Base-by-base conservation (phyloP, 2,113 vertebrate genomes). In the Lagenorhynchus albirostris region DNA sequence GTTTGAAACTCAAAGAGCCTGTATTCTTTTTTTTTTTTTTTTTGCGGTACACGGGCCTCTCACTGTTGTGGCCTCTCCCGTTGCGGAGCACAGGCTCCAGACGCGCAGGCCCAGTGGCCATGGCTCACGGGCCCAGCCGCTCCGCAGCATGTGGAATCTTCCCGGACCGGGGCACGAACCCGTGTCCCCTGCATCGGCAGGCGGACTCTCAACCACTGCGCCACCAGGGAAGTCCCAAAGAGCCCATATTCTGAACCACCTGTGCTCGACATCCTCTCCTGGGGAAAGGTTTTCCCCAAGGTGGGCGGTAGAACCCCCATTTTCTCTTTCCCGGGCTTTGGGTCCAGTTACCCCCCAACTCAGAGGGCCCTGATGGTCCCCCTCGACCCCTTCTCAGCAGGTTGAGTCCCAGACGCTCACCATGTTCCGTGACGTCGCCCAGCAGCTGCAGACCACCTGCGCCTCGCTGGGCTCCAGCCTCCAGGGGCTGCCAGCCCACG, bases 401-500 rank as follows among this genome's bases (percentile, higher is more conserved):
- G 98, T 99, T 0, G 98, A 99, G 96, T 96, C 97, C 6, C 97
- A 38, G 38, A 98, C 98, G 0, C 97, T 99, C 4, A 91, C 98
- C 68, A 99, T 99, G 99, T 98, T 99, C 21, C 98, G 97, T 0
- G 98, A 98, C 74, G 81, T 99, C 41, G 99, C 99, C 2, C 98
- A 98, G 87, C 99, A 99, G 98, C 98, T 99, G 23, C 99, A 97
- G 8, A 97, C 98, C 0, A 98, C 98, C 0, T 99, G 98, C 25
- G 95, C 96, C 38, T 98, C 96, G 0, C 99, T 99, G 85, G 99
- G 98, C n/a, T 97, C 98, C 91, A 99, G 99, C 60, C 98, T 99
- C 71, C 99, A 99, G 62, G 99, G 99, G 60, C 99, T 99, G 31
- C 99, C 99, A 6, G n/a, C 94, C 38, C 86, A 96, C 4, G 97